Evolutionary conservation across 1,140 invertebrate genomes (phyloP).

Genomic region (Trachymyrmex septentrionalis): DNA sequence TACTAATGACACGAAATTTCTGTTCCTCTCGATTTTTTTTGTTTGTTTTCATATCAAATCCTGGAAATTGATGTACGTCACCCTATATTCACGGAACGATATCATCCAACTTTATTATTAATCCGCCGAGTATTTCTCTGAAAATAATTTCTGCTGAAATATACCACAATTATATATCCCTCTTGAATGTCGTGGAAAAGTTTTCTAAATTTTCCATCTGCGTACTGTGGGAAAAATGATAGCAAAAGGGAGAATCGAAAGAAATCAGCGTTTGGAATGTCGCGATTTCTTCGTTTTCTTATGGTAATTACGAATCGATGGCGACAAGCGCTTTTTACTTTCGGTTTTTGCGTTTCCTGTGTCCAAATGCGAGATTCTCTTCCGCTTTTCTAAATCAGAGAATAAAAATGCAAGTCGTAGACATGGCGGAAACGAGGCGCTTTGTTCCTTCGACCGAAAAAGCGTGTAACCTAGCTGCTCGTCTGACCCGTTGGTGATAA

Average conservation of each 20-base stretch:
- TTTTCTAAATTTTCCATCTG: conserved; percentile 15
- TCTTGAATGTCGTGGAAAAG: not conserved
- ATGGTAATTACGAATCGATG: conserved; percentile 23
- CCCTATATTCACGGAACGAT: not conserved
- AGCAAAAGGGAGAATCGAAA: not conserved
- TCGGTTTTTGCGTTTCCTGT: conserved; percentile 56
- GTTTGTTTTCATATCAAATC: not conserved
- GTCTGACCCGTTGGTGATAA: conserved; percentile 68
- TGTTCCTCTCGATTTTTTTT: not conserved
- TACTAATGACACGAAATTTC: not conserved
- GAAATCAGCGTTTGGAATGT: conserved; percentile 55
- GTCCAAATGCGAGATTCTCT: conserved; percentile 50
- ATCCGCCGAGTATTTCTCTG: not conserved
- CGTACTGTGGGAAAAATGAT: not conserved
- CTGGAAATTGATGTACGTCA: not conserved
- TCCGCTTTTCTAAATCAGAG: not conserved
- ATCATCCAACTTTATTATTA: conserved; percentile 20
- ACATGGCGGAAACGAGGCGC: not conserved
- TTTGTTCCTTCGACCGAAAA: not conserved
- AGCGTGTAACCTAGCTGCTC: not conserved
- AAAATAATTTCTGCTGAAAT: not conserved
- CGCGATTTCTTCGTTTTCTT: conserved; percentile 29
- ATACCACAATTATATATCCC: not conserved
- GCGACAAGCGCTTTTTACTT: conserved; percentile 23
- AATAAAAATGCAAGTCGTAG: not conserved